Evolutionary conservation across 2,888 invertebrate species (phyloP), one percentile per base, ranked within the genome.

Genomic region (Cerceris ruficornis): DNA sequence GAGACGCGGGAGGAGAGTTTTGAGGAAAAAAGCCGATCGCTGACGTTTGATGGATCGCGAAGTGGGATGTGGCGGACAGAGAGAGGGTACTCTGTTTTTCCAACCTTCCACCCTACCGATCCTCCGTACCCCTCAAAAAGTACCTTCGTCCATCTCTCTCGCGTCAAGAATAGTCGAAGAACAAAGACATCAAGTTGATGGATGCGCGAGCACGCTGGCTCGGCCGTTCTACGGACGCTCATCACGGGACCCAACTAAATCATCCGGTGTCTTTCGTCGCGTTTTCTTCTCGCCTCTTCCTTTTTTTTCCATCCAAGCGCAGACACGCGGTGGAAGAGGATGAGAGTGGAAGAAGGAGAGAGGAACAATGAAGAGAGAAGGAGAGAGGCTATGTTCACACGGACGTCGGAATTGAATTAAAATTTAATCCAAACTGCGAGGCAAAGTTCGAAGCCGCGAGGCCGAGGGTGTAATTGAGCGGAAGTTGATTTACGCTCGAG

Each of bases 21-120:
- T 11, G n/a, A 28, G 39, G n/a, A 41, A 46, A 55, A 66, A 57
- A 71, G 86, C 86, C 87, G 88, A 91, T 91, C 88, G 89, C 81
- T 90, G 91, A 90, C 92, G 88, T 91, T 91, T 92, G 92, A 92
- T 89, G 88, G 89, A 92, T 91, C 88, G 90, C 62, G 76, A 79
- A 85, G 80, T 80, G 84, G 82, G 84, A 82, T 81, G 73, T 65
- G 67, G 69, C 60, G 81, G 80, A 75, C 71, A 60, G 74, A 67
- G 68, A 70, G 69, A 70, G 76, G 76, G 73, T 69, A 72, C 77
- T 82, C 78, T 83, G 84, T 84, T 88, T 88, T 89, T 89, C 87
- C 87, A 75, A 79, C 73, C 15, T 64, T 75, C 71, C 62, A 14
- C 39, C 62, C 52, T 28, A 28, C 73, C 50, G 46, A 54, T 6